phyloP scores from a whole-genome alignment of 2,888 invertebrate species.

The Andrena hattorfiana region DNA sequence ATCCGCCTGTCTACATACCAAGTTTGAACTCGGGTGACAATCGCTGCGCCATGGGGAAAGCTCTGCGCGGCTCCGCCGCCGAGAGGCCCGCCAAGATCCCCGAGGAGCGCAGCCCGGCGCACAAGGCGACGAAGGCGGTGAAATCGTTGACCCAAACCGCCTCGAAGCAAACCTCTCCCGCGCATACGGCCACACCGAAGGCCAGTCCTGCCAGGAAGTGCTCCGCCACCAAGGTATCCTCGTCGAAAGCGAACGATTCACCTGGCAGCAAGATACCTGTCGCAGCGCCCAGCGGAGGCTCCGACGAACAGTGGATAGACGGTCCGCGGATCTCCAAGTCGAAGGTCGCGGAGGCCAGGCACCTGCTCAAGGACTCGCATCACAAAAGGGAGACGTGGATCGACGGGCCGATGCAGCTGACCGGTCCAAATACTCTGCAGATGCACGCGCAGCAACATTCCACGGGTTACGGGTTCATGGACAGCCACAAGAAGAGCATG shows the following conservation, averaged over 20 bases:
- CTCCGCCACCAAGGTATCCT: constrained; percentile 85
- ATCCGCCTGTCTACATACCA: constrained; percentile 97
- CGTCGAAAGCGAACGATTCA: constrained; percentile 85
- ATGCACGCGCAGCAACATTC: constrained; percentile 86
- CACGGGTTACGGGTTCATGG: constrained; percentile 94
- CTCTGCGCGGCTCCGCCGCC: constrained; percentile 91
- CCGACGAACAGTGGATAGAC: constrained; percentile 98
- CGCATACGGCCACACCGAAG: constrained; percentile 87
- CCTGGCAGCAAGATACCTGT: constrained; percentile 84
- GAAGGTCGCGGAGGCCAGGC: constrained; percentile 92
- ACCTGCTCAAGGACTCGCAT: constrained; percentile 92
- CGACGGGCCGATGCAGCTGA: constrained; percentile 94
- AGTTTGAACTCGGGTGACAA: constrained; percentile 94
- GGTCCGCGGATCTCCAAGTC: constrained; percentile 95
- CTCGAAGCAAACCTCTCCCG: constrained; percentile 86
- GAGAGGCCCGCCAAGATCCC: constrained; percentile 86
- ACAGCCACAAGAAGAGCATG: constrained; percentile 96
- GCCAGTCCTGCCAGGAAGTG: constrained; percentile 86
- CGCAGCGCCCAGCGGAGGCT: constrained; percentile 85
- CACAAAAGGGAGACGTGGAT: constrained; percentile 97
- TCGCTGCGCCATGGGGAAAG: constrained; percentile 93
- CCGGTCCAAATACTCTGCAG: constrained; percentile 86
- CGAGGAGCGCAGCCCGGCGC: constrained; percentile 88
- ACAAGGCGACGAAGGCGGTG: constrained; percentile 85
- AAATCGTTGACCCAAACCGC: constrained; percentile 85